Evolutionary conservation across 2,888 invertebrate species (phyloP), one percentile per base, ranked within the genome.

Genomic region (Elysia crispata): DNA sequence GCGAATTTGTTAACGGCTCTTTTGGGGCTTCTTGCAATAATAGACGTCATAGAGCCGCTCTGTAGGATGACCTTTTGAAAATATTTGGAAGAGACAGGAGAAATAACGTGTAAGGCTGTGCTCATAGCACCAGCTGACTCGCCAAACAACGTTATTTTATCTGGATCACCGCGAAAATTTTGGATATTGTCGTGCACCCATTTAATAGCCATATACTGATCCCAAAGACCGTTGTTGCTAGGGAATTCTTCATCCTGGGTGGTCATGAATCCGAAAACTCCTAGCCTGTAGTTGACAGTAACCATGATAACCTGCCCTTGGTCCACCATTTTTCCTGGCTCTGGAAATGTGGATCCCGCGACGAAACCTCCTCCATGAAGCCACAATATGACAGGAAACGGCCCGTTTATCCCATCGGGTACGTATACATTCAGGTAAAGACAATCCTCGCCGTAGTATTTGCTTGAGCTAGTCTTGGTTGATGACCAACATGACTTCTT

Each of bases 221-320:
- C 82, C 82, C 82, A 82, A n/a, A 82, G 54, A 5, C 82, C 82
- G 50, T 72, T 70, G 73, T 82, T 82, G 18, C 74, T 50, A 0
- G 78, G 77, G 15, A 79, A 41, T 1, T 15, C 60, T 8, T 33
- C 76, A n/a, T 82, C 82, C 11, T 70, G 54, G 0, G 80, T 67
- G 62, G 66, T 69, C 30, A 82, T 30, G 60, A 80, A 82, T 1
- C 82, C 82, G 31, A 82, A 80, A 5, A 77, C 80, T 1, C 80
- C 79, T 3, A 79, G 66, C 41, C 79, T 67, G 69, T 57, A 79
- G 49, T 79, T 79, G 28, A 79, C 66, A 0, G 33, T 41, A 11
- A 80, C 76, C 1, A 73, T 72, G 33, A 80, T 76, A 18, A 80
- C 66, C 1, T 64, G 20, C 15, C 76, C 76, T n/a, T 31, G 11